Evolutionary conservation across 1,140 invertebrate species (phyloP).

Genomic region (Camponotus pennsylvanicus): DNA sequence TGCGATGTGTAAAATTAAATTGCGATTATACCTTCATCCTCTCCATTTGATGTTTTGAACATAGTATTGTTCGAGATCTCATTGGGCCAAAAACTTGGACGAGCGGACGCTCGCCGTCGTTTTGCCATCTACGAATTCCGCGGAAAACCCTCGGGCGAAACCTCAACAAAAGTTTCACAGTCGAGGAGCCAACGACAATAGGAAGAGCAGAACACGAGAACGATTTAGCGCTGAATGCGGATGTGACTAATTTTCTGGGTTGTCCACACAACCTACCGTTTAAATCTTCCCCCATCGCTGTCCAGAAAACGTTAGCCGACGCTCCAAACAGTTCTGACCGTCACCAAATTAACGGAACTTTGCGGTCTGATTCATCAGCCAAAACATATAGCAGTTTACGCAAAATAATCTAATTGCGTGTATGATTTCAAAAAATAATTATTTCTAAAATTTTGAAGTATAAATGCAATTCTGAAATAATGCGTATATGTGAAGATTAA

Average conservation of each 20-base stretch:
- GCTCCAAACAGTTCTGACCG: constrained; percentile 41
- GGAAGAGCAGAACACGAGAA: constrained; percentile 74
- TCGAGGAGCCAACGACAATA: constrained; percentile 81
- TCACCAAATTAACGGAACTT: constrained; percentile 59
- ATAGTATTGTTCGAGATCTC: constrained; percentile 44
- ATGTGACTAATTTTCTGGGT: constrained; percentile 84
- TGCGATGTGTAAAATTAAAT: constrained; percentile 22
- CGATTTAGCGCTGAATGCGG: constrained; percentile 81
- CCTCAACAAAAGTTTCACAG: constrained; percentile 83
- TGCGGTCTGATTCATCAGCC: constrained; percentile 33
- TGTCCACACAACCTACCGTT: constrained; percentile 80
- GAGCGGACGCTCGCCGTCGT: constrained; percentile 35
- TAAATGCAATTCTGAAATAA: neutral
- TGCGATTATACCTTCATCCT: constrained; percentile 29
- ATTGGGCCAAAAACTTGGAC: constrained; percentile 45
- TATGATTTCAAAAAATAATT: neutral
- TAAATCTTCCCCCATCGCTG: constrained; percentile 76
- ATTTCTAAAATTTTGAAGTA: neutral
- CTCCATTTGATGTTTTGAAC: constrained; percentile 1
- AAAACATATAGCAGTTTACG: neutral
- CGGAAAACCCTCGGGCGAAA: constrained; percentile 78
- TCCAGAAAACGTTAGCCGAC: constrained; percentile 69
- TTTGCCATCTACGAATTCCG: constrained; percentile 69
- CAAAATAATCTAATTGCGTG: neutral
- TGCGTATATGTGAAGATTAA: neutral